These are phyloP conservation scores for Tapirus indicus DNA, from an alignment of 2,797 vertebrate genomes.

Conservation along the genomic window DNA sequence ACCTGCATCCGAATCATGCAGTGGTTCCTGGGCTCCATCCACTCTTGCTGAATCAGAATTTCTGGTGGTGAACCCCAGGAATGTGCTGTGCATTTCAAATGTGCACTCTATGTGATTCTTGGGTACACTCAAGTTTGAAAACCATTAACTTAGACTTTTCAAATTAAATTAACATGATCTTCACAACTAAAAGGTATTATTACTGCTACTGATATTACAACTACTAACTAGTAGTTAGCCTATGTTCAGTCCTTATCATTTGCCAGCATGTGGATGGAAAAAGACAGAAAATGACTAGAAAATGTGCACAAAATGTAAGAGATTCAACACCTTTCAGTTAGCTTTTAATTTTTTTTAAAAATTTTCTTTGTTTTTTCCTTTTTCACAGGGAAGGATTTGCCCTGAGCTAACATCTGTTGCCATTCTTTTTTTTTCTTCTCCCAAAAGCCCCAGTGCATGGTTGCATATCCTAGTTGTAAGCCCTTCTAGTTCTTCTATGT, in stretches of 20 bases:
- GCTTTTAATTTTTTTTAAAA: not conserved
- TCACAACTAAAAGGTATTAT: not conserved
- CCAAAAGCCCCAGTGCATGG: no score
- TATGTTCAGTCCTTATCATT: slow-evolving; percentile 33
- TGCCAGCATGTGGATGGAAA: not conserved
- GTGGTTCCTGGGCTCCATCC: not conserved
- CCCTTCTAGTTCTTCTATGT: no score
- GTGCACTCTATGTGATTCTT: not conserved
- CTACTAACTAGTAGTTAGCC: not conserved
- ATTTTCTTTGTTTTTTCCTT: not conserved
- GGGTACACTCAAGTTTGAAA: not conserved
- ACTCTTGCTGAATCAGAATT: not conserved
- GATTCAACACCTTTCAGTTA: not conserved
- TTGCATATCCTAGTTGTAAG: no score
- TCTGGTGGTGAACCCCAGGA: not conserved
- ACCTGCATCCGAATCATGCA: not conserved
- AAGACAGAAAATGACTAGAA: not conserved
- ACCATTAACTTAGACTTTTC: not conserved
- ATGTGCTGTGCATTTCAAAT: not conserved
- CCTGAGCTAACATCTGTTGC: no score
- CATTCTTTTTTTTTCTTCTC: no score
- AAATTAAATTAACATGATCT: not conserved
- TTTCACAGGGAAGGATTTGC: no score
- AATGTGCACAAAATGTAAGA: not conserved
- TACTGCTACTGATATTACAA: not conserved